Evolutionary conservation across 2,113 vertebrate genomes (phyloP).

Genomic region (Phrynocephalus versicolor): DNA sequence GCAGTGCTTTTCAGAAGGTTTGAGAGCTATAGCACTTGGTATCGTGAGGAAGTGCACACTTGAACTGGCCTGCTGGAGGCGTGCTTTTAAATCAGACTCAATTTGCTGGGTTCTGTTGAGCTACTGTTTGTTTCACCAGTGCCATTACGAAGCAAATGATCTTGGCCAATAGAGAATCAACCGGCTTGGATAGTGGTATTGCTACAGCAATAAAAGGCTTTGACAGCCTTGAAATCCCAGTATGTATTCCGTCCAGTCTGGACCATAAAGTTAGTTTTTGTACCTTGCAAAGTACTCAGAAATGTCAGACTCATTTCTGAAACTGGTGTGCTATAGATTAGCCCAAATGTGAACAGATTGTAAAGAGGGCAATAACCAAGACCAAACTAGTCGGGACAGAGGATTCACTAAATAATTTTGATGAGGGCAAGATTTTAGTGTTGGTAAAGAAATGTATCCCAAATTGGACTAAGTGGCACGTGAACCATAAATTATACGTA

Average conservation of each 20-base stretch:
- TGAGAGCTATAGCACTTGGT: slow-evolving; percentile 66
- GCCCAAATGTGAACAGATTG: slow-evolving; percentile 40
- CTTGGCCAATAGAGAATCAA: slow-evolving; percentile 60
- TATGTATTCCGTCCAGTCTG: slow-evolving; percentile 61
- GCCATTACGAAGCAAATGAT: slow-evolving; percentile 31
- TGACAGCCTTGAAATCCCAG: slow-evolving; percentile 59
- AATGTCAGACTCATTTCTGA: slow-evolving; percentile 48
- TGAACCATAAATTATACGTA: slow-evolving; percentile 23
- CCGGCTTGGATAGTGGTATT: slow-evolving; percentile 20
- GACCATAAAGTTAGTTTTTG: slow-evolving; percentile 42
- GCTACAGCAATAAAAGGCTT: slow-evolving; percentile 69
- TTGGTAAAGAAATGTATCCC: slow-evolving; percentile 4
- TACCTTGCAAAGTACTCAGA: slow-evolving; percentile 40
- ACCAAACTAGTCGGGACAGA: background rate
- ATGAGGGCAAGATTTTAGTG: background rate
- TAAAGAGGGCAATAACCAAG: slow-evolving; percentile 42
- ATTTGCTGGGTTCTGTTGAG: slow-evolving; percentile 65
- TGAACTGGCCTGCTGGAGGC: slow-evolving; percentile 43
- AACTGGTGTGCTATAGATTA: slow-evolving; percentile 47
- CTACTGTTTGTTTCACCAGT: slow-evolving; percentile 62
- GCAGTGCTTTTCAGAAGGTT: slow-evolving; percentile 69
- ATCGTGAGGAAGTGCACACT: slow-evolving; percentile 60
- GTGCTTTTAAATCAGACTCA: slow-evolving; percentile 59
- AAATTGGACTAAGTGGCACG: slow-evolving; percentile 5
- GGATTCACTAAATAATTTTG: background rate